Evolutionary conservation across 2,888 invertebrate species (phyloP).

Genomic region (Amphipyra tragopoginis): DNA sequence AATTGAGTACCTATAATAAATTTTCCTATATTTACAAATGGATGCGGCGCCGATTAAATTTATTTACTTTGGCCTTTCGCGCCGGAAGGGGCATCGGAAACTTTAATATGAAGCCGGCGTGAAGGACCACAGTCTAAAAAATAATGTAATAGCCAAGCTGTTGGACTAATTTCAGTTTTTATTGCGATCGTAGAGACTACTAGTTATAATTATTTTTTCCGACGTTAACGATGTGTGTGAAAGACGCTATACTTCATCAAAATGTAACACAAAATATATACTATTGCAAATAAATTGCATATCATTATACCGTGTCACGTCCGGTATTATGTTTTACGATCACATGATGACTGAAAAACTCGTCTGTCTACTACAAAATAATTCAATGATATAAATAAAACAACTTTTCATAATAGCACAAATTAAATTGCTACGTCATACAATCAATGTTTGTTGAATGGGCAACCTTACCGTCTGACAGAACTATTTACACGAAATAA

Average conservation of each 20-base stretch:
- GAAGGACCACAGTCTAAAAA: constrained; percentile 32
- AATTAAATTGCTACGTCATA: constrained; percentile 13
- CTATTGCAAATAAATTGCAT: constrained; percentile 59
- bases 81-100: constrained; percentile 42
- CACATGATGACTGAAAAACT: constrained; percentile 62
- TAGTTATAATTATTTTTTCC: not conserved
- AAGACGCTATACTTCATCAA: constrained; percentile 25
- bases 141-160: constrained; percentile 20
- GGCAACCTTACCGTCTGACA: constrained; percentile 26
- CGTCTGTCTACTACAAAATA: constrained; percentile 17
- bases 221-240: constrained; percentile 8
- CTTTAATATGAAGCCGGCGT: constrained; percentile 26
- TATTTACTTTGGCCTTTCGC: constrained; percentile 44
- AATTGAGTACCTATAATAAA: constrained; percentile 12
- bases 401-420: not conserved
- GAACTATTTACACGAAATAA: constrained; percentile 45
- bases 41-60: constrained; percentile 14
- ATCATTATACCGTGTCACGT: constrained; percentile 67
- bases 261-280: constrained; percentile 53
- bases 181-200: constrained; percentile 23
- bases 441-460: constrained; percentile 37
- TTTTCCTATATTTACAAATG: constrained; percentile 17
- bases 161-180: constrained; percentile 23
- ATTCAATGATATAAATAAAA: constrained; percentile 19
- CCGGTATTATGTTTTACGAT: constrained; percentile 62